These are phyloP conservation scores for Gymnosoma rotundatum DNA, from an alignment of 2,888 invertebrate genomes.

Conservation along the genomic window DNA sequence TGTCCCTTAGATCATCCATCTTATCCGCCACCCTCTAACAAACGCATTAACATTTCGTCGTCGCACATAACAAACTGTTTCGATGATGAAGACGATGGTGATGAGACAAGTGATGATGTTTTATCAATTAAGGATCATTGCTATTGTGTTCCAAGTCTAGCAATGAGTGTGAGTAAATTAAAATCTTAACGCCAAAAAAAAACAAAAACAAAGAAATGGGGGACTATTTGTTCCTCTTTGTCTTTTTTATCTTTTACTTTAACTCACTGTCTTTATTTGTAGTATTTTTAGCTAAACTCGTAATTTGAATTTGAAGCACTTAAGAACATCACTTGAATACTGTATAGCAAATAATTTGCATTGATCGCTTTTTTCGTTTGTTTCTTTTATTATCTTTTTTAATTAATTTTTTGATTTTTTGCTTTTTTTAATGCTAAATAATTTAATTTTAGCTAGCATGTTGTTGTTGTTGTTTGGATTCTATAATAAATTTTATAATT, in stretches of 20 bases:
- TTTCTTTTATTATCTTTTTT: slow-evolving; percentile 13
- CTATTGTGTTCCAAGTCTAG: slow-evolving; percentile 80
- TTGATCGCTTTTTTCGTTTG: slow-evolving; percentile 2
- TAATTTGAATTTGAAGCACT: slow-evolving; percentile 44
- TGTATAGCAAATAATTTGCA: slow-evolving; percentile 61
- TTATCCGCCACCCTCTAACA: slow-evolving; percentile 53
- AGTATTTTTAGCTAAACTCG: slow-evolving; percentile 9
- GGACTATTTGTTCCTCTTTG: slow-evolving; percentile 18
- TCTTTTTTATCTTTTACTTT: slow-evolving; percentile 23
- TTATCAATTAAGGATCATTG: slow-evolving; percentile 81
- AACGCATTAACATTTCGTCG: slow-evolving; percentile 57
- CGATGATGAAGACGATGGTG: slow-evolving; percentile 74
- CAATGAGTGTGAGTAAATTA: slow-evolving; percentile 80
- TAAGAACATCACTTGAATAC: slow-evolving; percentile 57
- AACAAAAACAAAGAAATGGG: no score
- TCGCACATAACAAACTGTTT: slow-evolving; percentile 68
- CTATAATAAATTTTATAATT: not conserved
- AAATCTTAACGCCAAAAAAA: slow-evolving; percentile 15
- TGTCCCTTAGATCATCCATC: slow-evolving; percentile 73
- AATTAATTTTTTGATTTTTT: no score
- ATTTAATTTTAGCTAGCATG: slow-evolving; percentile 28
- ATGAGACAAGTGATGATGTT: slow-evolving; percentile 78
- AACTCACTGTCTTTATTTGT: slow-evolving; percentile 42
- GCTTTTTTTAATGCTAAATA: not conserved
- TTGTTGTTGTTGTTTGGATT: not conserved